Base-by-base conservation (phyloP, 1,140 invertebrate genomes). In the Neodiprion virginianus region DNA sequence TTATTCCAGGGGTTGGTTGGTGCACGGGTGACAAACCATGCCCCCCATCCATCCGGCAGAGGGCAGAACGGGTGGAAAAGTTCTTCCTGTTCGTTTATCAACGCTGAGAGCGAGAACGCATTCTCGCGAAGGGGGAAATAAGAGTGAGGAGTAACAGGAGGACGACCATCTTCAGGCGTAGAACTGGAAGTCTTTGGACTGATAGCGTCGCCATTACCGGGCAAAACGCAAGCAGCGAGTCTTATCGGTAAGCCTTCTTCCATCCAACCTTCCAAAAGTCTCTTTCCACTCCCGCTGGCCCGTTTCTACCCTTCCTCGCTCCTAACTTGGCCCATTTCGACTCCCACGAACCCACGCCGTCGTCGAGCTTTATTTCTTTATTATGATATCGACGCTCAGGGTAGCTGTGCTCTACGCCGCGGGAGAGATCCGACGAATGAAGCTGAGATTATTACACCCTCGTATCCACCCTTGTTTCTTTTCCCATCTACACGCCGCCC, bases 331-430 rank as follows among this genome's bases (percentile, higher is more conserved):
- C 28, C 28, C 28, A 40, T 40, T 40, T 61, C 11, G 11, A 61
- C 53, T 61, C 53, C 53, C 53, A 11, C 53, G 11, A 61, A 61
- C 53, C 53, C n/a, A 61, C 53, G 2, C 53, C 67, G 67, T 14
- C 23, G 10, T 69, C 67, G 17, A 14, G 17, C 3, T 69, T 69
- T 69, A 69, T 69, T 69, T 69, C 67, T 17, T 69, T 69, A 69
- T 69, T 69, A 69, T 69, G 14, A 69, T 69, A 69, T 23, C 14
- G 40, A 69, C n/a, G 67, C 67, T 14, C 67, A 47, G 14, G 17
- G 40, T 69, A 21, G 10, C 23, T 21, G 40, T 21, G 17, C 40
- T 69, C 67, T 11, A 69, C 28, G 28, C 28, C 5, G 28, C 28
- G 28, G 28, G 61, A 65, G 12, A 65, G 12, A 65, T 17, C 12